phyloP scores from a whole-genome alignment of 2,797 vertebrate genomes.

The Lithobates pipiens region DNA sequence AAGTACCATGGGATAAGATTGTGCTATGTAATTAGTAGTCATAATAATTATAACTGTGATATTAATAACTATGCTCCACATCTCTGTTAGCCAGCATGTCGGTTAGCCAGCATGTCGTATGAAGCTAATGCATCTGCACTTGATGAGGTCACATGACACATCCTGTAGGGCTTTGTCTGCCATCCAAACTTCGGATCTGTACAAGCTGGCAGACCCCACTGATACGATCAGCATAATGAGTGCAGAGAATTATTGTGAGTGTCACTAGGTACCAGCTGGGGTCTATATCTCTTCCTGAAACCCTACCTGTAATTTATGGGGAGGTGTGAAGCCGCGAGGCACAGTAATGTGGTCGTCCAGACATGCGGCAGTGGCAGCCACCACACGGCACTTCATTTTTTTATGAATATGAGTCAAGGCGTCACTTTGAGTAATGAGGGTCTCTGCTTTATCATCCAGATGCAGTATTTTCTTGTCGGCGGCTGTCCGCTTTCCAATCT shows the following conservation, averaged over 20 bases:
- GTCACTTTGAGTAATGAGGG: conserved; percentile 23
- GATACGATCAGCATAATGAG: conserved; percentile 35
- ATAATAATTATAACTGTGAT: too few species aligned
- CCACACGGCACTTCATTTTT: not conserved
- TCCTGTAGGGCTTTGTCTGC: not conserved
- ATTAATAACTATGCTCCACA: too few species aligned
- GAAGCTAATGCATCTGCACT: not conserved
- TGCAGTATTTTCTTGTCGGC: conserved; percentile 8
- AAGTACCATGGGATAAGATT: too few species aligned
- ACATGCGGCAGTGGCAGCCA: not conserved
- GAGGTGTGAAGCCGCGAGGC: not conserved
- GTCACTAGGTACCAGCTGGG: conserved; percentile 40
- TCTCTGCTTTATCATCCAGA: not conserved
- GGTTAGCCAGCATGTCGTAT: too few species aligned
- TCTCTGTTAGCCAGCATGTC: too few species aligned
- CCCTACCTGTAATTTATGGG: conserved; percentile 21
- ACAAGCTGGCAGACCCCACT: conserved; percentile 17
- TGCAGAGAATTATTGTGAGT: conserved; percentile 21
- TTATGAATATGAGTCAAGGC: conserved; percentile 35
- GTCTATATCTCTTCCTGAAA: conserved; percentile 39
- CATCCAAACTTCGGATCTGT: not conserved
- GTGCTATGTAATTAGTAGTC: too few species aligned
- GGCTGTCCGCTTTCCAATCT: not conserved
- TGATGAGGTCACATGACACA: not conserved
- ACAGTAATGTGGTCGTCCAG: conserved; percentile 4